Percentiles rank a stretch among this genome's conserved stretches.
Conservation (phyloP, 2,888 invertebrate genomes). For the Blastobasis adustella region DNA sequence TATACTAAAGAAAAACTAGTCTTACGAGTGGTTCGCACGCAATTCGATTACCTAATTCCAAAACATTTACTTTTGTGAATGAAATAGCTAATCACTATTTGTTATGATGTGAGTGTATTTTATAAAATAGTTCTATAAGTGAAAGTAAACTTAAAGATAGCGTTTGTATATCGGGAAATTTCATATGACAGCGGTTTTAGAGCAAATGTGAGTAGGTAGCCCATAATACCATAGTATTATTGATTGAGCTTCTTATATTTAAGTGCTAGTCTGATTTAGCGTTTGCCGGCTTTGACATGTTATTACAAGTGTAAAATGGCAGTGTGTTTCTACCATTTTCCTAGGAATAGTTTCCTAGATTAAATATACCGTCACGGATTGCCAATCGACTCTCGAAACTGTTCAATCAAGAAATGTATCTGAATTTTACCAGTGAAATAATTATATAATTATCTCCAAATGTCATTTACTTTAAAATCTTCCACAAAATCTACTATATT, state of each 20-base stretch:
- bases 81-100: constrained; percentile 51
- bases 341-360: no score
- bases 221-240: constrained; percentile 32
- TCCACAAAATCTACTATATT: no score
- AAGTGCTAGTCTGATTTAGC: constrained; percentile 15
- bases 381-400: no score
- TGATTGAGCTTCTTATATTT: constrained; percentile 30
- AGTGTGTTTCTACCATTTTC: no score
- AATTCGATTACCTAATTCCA: constrained; percentile 25
- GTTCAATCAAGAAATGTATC: no score
- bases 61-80: constrained; percentile 17
- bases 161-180: constrained; percentile 63
- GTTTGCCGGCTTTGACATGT: background rate
- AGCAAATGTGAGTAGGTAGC: constrained; percentile 41
- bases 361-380: no score
- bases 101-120: constrained; percentile 63
- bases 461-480: no score
- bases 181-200: constrained; percentile 58
- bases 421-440: no score
- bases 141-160: constrained; percentile 30
- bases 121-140: constrained; percentile 50
- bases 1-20: constrained; percentile 57
- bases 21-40: constrained; percentile 65
- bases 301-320: no score
- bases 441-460: no score